Evolutionary conservation across 2,113 vertebrate genomes (phyloP).

Genomic region (Pica pica): DNA sequence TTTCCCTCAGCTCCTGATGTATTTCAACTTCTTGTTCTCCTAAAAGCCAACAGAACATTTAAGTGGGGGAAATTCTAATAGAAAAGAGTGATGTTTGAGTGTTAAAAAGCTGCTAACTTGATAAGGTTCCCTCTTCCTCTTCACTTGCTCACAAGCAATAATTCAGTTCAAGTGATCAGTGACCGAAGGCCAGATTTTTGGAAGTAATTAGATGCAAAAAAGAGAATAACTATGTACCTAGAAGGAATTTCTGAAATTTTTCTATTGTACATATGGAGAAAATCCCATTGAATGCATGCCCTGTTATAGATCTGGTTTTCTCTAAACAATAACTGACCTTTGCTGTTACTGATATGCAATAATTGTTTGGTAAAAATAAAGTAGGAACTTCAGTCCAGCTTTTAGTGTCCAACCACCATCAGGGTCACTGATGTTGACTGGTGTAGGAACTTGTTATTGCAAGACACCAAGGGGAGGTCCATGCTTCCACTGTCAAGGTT

Average conservation of each 20-base stretch:
- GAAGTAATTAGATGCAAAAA: neutral
- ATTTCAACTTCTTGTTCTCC: neutral
- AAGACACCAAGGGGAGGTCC: neutral
- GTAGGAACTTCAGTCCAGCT: neutral
- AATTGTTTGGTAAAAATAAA: neutral
- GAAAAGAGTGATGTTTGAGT: neutral
- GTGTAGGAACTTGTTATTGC: neutral
- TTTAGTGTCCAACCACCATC: neutral
- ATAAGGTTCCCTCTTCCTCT: neutral
- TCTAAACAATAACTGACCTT: neutral
- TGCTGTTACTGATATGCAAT: neutral
- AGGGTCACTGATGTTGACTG: neutral
- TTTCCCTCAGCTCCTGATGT: neutral
- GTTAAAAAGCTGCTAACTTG: conserved; percentile 1
- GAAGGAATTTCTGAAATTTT: neutral
- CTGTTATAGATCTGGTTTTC: neutral
- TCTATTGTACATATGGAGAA: neutral
- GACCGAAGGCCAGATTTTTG: neutral
- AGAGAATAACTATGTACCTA: neutral
- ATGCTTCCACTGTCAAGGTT: neutral
- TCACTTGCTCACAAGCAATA: neutral
- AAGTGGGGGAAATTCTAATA: neutral
- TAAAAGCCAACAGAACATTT: neutral
- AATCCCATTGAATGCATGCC: neutral
- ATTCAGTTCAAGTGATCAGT: neutral